Percentiles rank a stretch among this genome's conserved stretches.
These are phyloP conservation scores for Styela clava DNA, from an alignment of 23 tunicate genomes.

Conservation along the genomic window DNA sequence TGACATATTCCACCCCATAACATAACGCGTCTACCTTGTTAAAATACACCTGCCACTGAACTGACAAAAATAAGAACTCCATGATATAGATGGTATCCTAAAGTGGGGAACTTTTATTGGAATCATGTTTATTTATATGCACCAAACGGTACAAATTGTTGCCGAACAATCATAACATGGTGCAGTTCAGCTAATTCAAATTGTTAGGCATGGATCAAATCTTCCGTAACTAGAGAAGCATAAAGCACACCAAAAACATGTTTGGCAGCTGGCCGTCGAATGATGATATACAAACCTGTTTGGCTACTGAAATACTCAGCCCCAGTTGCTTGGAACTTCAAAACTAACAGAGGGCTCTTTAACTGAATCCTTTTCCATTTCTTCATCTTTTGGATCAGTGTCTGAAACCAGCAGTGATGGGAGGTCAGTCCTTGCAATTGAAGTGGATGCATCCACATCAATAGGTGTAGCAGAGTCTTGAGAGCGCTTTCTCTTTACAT, in stretches of 20 bases:
- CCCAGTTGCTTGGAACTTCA: slow-evolving; percentile 8
- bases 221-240: too few species aligned
- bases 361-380: background rate
- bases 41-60: too few species aligned
- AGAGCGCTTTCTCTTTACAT: slow-evolving; percentile 33
- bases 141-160: too few species aligned
- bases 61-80: too few species aligned
- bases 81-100: background rate
- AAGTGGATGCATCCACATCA: background rate
- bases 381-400: slow-evolving; percentile 2
- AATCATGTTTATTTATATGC: too few species aligned
- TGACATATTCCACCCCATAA: too few species aligned
- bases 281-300: background rate
- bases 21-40: too few species aligned
- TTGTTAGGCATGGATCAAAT: too few species aligned
- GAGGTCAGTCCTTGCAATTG: slow-evolving; percentile 14
- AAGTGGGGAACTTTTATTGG: background rate
- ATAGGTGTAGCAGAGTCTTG: slow-evolving; percentile 24
- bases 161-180: too few species aligned
- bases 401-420: slow-evolving; percentile 16
- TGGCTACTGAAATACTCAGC: background rate
- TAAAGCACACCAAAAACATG: too few species aligned
- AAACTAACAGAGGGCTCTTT: background rate
- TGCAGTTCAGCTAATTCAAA: too few species aligned
- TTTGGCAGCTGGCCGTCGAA: too few species aligned